A percentile compares a stretch with the other conserved stretches of the same genome.
Evolutionary conservation across 2,113 vertebrate species (phyloP).

Genomic region (Rafetus swinhoei): DNA sequence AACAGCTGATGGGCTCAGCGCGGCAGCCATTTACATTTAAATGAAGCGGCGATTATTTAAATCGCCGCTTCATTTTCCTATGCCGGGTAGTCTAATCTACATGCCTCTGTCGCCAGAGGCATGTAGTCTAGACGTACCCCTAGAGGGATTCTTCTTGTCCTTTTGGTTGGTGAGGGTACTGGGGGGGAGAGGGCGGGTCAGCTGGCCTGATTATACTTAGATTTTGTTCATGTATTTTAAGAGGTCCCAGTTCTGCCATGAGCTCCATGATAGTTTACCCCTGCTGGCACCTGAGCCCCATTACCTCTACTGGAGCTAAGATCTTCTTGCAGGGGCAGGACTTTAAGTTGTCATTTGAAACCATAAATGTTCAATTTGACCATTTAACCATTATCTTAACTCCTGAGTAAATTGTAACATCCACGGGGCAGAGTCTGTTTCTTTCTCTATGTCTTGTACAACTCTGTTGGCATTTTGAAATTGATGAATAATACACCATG

Average conservation of each 20-base stretch:
- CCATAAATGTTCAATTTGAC: slow-evolving; percentile 10
- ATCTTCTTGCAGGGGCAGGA: not conserved
- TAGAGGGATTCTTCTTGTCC: not conserved
- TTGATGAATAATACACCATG: slow-evolving; percentile 64
- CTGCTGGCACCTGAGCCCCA: not conserved
- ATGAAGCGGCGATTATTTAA: no score
- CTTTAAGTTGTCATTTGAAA: not conserved
- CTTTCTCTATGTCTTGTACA: slow-evolving; percentile 23
- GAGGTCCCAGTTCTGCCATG: not conserved
- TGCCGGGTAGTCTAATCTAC: no score
- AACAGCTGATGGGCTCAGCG: no score
- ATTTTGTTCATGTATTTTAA: not conserved
- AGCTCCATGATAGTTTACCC: not conserved
- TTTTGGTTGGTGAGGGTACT: not conserved
- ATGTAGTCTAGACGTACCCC: no score
- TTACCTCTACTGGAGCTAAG: not conserved
- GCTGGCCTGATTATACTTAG: not conserved
- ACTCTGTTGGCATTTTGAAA: slow-evolving; percentile 48
- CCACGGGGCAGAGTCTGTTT: slow-evolving; percentile 32
- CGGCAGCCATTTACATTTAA: no score
- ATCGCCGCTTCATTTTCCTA: no score
- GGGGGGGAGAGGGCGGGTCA: no score
- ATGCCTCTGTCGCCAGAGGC: no score
- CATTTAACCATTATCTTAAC: not conserved
- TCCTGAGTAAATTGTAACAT: slow-evolving; percentile 2